Percentiles rank a stretch among this genome's conserved stretches.
phyloP scores from a whole-genome alignment of 2,113 vertebrate species.

The Bungarus multicinctus region DNA sequence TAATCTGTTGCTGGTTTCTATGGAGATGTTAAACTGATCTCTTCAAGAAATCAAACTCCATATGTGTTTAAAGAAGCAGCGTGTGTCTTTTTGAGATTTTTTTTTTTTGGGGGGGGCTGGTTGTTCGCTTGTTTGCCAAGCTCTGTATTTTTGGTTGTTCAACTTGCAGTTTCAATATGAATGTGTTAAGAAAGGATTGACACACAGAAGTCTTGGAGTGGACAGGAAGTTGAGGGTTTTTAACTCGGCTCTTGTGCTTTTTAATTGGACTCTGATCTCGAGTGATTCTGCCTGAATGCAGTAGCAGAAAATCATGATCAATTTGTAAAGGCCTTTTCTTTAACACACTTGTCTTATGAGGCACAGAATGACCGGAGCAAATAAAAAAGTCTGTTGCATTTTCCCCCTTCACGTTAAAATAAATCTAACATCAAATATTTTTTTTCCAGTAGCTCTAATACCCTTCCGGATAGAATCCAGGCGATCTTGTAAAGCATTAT shows the following conservation, averaged over 20 bases:
- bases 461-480: background rate
- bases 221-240: conserved; percentile 71
- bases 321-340: conserved; percentile 39
- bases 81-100: background rate
- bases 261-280: background rate
- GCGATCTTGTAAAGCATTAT: background rate
- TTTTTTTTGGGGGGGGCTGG: too few relatives aligned
- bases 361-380: conserved; percentile 54
- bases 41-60: conserved; percentile 87
- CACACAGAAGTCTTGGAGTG: conserved; percentile 72
- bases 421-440: conserved; percentile 75
- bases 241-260: conserved; percentile 73
- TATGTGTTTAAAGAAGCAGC: conserved; percentile 80
- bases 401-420: conserved; percentile 67
- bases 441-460: background rate
- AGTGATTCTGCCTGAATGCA: background rate
- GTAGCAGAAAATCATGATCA: background rate
- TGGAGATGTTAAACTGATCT: conserved; percentile 90
- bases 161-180: conserved; percentile 60
- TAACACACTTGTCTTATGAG: conserved; percentile 67
- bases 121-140: conserved; percentile 53
- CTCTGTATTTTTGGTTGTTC: conserved; percentile 65
- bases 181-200: conserved; percentile 61
- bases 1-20: conserved; percentile 90
- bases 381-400: conserved; percentile 60